A percentile compares a stretch with the other conserved stretches of the same genome.
phyloP scores from a whole-genome alignment of 2,113 vertebrate species.

The Saguinus imperator region DNA sequence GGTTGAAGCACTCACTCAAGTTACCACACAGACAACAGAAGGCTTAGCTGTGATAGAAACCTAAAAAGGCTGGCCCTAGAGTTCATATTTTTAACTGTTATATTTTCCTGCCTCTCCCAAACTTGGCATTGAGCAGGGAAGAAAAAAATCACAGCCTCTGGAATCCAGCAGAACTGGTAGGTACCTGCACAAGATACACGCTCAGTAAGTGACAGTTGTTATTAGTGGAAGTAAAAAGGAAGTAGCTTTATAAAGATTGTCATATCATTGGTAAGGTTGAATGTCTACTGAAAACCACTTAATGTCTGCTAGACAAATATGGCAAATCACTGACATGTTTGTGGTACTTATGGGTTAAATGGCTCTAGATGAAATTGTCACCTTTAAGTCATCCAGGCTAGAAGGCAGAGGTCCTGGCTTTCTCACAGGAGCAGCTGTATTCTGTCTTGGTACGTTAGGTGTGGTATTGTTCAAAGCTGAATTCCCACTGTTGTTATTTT shows the following conservation, averaged over 20 bases:
- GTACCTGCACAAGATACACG: not conserved
- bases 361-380: slow-evolving; percentile 71
- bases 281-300: not conserved
- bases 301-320: not conserved
- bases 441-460: slow-evolving; percentile 85
- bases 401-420: slow-evolving; percentile 93
- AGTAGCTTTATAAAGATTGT: not conserved
- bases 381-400: slow-evolving; percentile 98
- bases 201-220: not conserved
- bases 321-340: not conserved
- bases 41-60: not conserved
- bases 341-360: not conserved
- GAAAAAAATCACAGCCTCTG: not conserved
- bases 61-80: not conserved
- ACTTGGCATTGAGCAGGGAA: not conserved
- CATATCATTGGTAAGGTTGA: not conserved
- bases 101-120: not conserved
- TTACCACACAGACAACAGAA: not conserved
- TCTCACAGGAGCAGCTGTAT: slow-evolving; percentile 83
- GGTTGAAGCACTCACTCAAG: not conserved
- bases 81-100: not conserved
- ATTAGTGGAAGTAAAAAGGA: not conserved
- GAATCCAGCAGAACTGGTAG: not conserved
- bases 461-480: slow-evolving; percentile 79
- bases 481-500: slow-evolving; percentile 84